Percentiles rank a stretch among this genome's conserved stretches.
phyloP scores from a whole-genome alignment of 2,888 invertebrate species.

The Rhamnusium bicolor region DNA sequence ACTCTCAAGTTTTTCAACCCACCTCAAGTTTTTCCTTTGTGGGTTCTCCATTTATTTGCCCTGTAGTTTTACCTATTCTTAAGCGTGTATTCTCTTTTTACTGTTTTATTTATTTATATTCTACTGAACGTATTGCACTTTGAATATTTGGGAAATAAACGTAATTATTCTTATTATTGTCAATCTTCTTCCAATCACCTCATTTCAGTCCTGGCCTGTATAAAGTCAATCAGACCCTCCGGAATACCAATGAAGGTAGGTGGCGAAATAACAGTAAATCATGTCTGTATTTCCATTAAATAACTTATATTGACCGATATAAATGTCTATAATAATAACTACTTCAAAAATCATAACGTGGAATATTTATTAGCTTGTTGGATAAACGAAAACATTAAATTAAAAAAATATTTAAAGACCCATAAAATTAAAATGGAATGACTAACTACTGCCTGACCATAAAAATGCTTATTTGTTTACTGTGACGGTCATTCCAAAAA shows the following conservation, averaged over 20 bases:
- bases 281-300: slow-evolving; percentile 52
- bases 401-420: slow-evolving; percentile 48
- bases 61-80: too few relatives aligned
- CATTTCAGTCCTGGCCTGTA: slow-evolving; percentile 38
- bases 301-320: slow-evolving; percentile 51
- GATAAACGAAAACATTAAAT: slow-evolving; percentile 47
- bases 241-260: slow-evolving; percentile 65
- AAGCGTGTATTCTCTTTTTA: too few relatives aligned
- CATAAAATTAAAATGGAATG: slow-evolving; percentile 46
- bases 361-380: slow-evolving; percentile 49
- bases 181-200: too few relatives aligned
- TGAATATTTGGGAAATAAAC: too few relatives aligned
- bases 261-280: slow-evolving; percentile 63
- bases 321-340: slow-evolving; percentile 50
- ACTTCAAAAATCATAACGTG: slow-evolving; percentile 48
- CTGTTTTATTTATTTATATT: too few relatives aligned
- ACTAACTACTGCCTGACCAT: slow-evolving; percentile 42
- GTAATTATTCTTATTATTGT: too few relatives aligned
- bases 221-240: slow-evolving; percentile 60
- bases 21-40: too few relatives aligned
- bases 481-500: not conserved
- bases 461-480: slow-evolving; percentile 24
- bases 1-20: too few relatives aligned
- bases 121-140: too few relatives aligned
- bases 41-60: too few relatives aligned